phyloP scores from a whole-genome alignment of 2,113 vertebrate species.

The Carollia perspicillata region DNA sequence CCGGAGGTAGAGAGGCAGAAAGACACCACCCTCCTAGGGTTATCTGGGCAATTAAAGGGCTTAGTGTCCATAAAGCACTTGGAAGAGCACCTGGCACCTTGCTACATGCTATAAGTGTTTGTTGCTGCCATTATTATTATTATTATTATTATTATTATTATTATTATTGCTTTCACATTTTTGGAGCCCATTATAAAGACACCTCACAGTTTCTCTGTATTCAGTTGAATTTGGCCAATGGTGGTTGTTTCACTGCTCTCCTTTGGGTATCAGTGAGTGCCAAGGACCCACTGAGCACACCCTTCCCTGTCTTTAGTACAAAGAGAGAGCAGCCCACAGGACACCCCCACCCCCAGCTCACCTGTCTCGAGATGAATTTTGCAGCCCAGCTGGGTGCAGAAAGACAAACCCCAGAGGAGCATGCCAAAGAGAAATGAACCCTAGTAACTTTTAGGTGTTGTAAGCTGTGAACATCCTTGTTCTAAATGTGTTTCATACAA shows the following conservation, averaged over 20 bases:
- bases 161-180: background rate
- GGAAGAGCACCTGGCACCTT: background rate
- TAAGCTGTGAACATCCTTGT: background rate
- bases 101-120: background rate
- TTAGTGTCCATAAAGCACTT: background rate
- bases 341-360: background rate
- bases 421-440: conserved; percentile 11
- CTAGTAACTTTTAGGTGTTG: background rate
- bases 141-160: background rate
- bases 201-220: background rate
- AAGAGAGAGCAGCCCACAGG: background rate
- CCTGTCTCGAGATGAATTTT: background rate
- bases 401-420: background rate
- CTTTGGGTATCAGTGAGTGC: background rate
- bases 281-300: background rate
- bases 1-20: background rate
- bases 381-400: background rate
- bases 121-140: background rate
- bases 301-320: background rate
- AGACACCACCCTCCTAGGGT: background rate
- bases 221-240: background rate
- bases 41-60: background rate
- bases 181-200: background rate
- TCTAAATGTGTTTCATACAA: conserved; percentile 42
- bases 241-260: background rate